Conservation (phyloP, 2,888 invertebrate genomes). For the Dynastes hyllus region DNA sequence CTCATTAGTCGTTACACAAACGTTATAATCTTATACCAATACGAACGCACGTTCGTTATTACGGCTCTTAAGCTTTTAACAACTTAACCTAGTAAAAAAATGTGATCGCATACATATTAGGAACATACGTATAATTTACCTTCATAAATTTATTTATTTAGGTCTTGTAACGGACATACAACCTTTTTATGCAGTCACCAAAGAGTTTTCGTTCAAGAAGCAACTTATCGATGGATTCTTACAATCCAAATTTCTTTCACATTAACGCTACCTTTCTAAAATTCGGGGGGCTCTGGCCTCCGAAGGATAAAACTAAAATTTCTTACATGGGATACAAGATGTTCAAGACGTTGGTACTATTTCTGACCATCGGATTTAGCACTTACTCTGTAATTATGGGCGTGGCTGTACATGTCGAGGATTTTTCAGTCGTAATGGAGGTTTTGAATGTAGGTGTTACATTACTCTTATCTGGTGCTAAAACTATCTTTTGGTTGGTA, state of each 20-base stretch:
- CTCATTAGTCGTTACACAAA: too few species aligned
- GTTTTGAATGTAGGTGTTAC: constrained; percentile 63
- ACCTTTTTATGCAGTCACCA: too few species aligned
- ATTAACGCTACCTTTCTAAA: neutral
- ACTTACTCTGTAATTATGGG: neutral
- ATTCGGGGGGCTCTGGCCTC: neutral
- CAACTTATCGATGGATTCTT: neutral
- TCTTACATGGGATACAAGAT: neutral
- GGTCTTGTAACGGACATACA: too few species aligned
- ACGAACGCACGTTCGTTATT: too few species aligned
- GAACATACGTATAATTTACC: too few species aligned
- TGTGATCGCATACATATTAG: too few species aligned
- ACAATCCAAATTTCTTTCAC: neutral
- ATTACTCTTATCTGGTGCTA: constrained; percentile 63
- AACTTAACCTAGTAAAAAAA: too few species aligned
- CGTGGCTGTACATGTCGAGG: constrained; percentile 24
- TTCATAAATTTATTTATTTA: too few species aligned
- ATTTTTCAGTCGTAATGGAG: constrained; percentile 61
- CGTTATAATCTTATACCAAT: too few species aligned
- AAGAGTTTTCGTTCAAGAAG: too few species aligned
- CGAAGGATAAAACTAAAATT: neutral
- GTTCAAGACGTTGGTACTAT: neutral
- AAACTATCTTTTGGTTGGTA: constrained; percentile 63
- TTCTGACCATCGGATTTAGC: neutral
- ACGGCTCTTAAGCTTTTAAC: too few species aligned